Conservation (phyloP, 2,888 invertebrate genomes). For the Yponomeuta cagnagella region DNA sequence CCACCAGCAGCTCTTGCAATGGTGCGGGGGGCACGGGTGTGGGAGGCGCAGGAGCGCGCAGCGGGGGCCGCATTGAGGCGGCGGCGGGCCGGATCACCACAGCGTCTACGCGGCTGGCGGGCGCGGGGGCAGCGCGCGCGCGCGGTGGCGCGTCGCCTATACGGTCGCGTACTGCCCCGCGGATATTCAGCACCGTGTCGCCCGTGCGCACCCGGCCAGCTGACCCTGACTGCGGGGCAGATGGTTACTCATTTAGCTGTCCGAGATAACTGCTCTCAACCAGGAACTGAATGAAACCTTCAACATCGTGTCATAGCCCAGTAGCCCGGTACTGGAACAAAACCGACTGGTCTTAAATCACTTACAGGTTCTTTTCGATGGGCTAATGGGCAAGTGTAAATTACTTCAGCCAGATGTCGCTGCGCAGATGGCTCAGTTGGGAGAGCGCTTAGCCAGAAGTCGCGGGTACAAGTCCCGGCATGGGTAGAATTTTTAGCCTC, state of each 20-base stretch:
- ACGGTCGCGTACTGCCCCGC: conserved; percentile 61
- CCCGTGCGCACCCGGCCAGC: conserved; percentile 58
- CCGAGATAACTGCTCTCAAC: too few species aligned
- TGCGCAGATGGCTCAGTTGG: too few species aligned
- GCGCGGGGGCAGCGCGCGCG: conserved; percentile 44
- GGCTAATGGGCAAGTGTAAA: too few species aligned
- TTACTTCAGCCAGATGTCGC: too few species aligned
- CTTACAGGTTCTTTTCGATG: too few species aligned
- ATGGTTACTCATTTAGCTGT: neutral
- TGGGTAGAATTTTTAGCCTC: too few species aligned
- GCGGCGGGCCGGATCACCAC: conserved; percentile 62
- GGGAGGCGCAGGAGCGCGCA: conserved; percentile 9
- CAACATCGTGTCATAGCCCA: too few species aligned
- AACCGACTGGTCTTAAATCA: too few species aligned
- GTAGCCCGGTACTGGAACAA: neutral
- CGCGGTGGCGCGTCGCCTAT: conserved; percentile 44
- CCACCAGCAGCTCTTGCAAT: conserved; percentile 46
- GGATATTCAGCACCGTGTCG: conserved; percentile 66
- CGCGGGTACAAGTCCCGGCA: too few species aligned
- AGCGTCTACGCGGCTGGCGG: conserved; percentile 55
- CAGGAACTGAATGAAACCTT: too few species aligned
- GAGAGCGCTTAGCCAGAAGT: too few species aligned
- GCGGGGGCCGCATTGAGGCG: conserved; percentile 21
- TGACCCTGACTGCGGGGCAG: conserved; percentile 7
- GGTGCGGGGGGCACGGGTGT: neutral